Evolutionary conservation across 1,140 invertebrate species (phyloP), one percentile per base, ranked within the genome.

Genomic region (Drusus annulatus): DNA sequence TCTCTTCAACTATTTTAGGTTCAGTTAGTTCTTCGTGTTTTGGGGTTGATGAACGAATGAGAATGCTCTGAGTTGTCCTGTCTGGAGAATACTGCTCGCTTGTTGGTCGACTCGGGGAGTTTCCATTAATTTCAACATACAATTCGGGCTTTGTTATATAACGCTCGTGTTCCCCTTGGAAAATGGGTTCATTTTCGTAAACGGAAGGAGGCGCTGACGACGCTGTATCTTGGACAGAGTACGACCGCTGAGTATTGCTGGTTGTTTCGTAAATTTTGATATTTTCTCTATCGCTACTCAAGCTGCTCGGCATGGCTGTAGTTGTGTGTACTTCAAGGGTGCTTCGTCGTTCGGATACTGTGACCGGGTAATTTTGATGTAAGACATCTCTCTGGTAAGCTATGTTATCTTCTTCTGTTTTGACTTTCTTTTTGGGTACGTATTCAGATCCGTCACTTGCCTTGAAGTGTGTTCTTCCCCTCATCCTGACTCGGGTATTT

Each of bases 301-400:
- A 76, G 62, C 56, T 79, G 45, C 62, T 79, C 3, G 80, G 82
- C 52, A 78, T 56, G 15, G 82, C 25, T 45, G 80, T 81, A 17
- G 82, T 62, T n/a, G 71, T 68, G 19, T 77, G 69, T 25, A 84
- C 65, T 78, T 81, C 82, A 4, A 80, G n/a, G 56, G 89, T 89
- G 76, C 87, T 90, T 58, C 85, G 85, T 78, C 88, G 84, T 84
- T 90, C 89, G 85, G 87, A 88, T 36, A 89, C 63, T 2, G 89
- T 90, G 0, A 90, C 90, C 7, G 91, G 91, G 81, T 92, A 92
- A 80, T 92, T 92, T 84, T 92, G 91, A 83, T 92, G 91, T 13
- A 92, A 85, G 13, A 92, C 90, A 85, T 92, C 91, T 78, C 91
- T 86, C 85, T 92, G 91, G 83, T 92, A 92, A 3, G 91, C 91